Base-by-base conservation (phyloP, 2,797 vertebrate genomes). In the Notolabrus celidotus region DNA sequence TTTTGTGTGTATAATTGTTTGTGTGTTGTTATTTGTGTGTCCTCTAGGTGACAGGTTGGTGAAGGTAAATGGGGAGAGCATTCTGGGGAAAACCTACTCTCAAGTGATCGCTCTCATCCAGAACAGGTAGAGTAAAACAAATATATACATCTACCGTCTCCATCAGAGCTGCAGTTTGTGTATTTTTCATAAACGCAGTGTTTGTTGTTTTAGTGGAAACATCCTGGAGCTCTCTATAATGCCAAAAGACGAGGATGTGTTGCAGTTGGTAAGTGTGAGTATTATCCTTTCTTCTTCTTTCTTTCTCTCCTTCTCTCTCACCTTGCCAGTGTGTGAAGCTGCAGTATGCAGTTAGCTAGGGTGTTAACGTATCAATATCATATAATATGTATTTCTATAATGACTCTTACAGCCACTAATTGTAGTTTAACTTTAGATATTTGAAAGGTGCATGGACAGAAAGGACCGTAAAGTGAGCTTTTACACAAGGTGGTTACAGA, bases 71-170 rank as follows among this genome's bases (percentile, higher is more conserved):
- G 94, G 97, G 20, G 95, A 97, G 76, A 98, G 93, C 65, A 92
- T 98, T 84, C 86, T 99, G 3, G 98, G 97, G 3, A 99, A 97
- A 93, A 97, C 96, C 46, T 99, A 99, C 87, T 98, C 97, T 1
- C 96, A 99, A 89, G 97, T 99, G 80, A 98, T 99, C 42, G 86
- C 94, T 0, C 94, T 98, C 72, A 99, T 99, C 91, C 96, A 99
- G 83, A 97, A 97, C 91, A 97, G 98, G 98, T 97, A 66, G 2
- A 19, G 16, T 33, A 16, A 4, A 31, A 31, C 27, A 27, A 27
- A 3, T 6, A 31, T 31, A 29, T 31, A 31, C 29, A 7, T 29
- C 29, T 31, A 29, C 29, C 31, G 29, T 31, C 63, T 7, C 12
- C 0, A 38, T 36, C 3, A 15, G 7, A 46, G 8, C 7, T 17